Conservation (phyloP, 1,140 invertebrate species). For the Amyelois transitella region DNA sequence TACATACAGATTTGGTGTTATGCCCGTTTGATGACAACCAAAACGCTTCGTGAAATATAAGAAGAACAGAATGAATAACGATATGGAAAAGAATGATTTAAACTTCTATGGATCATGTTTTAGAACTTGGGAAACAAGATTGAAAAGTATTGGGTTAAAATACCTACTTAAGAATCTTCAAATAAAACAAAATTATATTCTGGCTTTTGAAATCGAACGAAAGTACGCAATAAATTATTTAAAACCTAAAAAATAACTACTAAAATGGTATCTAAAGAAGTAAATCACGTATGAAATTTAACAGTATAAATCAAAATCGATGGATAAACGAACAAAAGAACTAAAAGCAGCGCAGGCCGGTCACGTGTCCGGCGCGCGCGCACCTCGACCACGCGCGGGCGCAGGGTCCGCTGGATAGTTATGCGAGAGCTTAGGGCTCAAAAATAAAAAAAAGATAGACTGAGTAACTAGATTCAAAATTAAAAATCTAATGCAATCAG, state of each 20-base stretch:
- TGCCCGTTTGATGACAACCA: background rate
- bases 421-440: background rate
- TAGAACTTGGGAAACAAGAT: no score
- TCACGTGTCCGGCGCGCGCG: constrained; percentile 64
- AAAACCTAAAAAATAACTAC: background rate
- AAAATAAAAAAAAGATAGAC: background rate
- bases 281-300: constrained; percentile 17
- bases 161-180: no score
- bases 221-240: background rate
- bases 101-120: no score
- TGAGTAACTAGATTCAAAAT: background rate
- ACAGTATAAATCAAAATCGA: constrained; percentile 14
- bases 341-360: constrained; percentile 51
- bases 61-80: background rate
- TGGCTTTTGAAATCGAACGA: no score
- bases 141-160: no score
- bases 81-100: no score
- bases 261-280: constrained; percentile 2
- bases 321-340: constrained; percentile 48
- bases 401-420: constrained; percentile 22
- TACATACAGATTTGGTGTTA: background rate
- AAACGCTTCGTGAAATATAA: background rate
- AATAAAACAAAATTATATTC: no score
- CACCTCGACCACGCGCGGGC: constrained; percentile 51
- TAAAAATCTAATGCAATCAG: no score